Conservation (phyloP, 2,888 invertebrate genomes). For the Phragmatobia fuliginosa region DNA sequence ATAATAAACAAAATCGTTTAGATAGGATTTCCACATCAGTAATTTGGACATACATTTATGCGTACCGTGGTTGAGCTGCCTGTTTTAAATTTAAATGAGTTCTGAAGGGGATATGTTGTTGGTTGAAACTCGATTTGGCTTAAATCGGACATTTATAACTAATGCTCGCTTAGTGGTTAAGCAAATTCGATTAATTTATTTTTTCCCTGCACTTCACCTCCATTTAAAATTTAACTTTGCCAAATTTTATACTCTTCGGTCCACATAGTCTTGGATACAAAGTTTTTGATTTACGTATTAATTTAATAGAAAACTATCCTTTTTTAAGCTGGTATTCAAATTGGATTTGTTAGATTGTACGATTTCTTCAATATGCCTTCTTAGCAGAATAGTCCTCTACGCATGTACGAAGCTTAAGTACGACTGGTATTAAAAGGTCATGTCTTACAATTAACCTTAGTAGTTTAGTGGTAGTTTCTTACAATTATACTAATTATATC, state of each 20-base stretch:
- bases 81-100: constrained; percentile 38
- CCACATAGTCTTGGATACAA: too few relatives aligned
- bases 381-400: neutral
- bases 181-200: too few relatives aligned
- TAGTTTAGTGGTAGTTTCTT: constrained; percentile 33
- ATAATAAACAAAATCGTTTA: constrained; percentile 47
- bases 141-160: constrained; percentile 7
- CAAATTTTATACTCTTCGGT: too few relatives aligned
- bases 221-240: too few relatives aligned
- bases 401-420: constrained; percentile 16
- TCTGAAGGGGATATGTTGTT: constrained; percentile 10
- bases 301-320: too few relatives aligned
- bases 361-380: constrained; percentile 6
- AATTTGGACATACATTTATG: constrained; percentile 45
- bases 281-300: too few relatives aligned
- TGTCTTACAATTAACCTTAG: constrained; percentile 45
- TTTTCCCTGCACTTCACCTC: too few relatives aligned
- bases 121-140: constrained; percentile 6
- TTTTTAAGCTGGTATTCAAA: neutral
- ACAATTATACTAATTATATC: constrained; percentile 39
- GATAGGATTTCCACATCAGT: constrained; percentile 49
- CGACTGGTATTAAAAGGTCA: constrained; percentile 37
- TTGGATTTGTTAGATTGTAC: neutral
- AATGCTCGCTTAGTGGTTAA: too few relatives aligned
- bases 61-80: constrained; percentile 29